Conservation (phyloP, 92 coral and sea anemone genomes). For the Plumapathes pennacea region DNA sequence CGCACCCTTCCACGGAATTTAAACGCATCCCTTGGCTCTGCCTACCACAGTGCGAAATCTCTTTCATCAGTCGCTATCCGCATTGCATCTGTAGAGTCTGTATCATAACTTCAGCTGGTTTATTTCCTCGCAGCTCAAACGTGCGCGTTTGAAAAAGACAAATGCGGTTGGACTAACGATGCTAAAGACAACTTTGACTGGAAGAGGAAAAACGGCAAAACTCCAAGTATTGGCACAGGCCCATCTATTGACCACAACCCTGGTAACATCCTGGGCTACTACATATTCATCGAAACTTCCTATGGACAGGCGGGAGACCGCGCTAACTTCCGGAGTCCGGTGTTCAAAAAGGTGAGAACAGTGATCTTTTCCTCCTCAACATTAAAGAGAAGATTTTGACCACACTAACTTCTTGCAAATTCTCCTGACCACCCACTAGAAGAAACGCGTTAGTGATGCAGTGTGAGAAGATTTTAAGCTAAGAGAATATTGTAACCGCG, state of each 20-base stretch:
- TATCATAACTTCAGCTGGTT: no score
- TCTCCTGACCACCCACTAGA: no score
- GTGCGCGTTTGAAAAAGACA: slow-evolving; percentile 83
- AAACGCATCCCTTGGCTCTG: no score
- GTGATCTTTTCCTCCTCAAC: background rate
- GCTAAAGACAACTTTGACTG: slow-evolving; percentile 93
- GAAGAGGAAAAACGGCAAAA: slow-evolving; percentile 76
- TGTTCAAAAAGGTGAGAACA: slow-evolving; percentile 63
- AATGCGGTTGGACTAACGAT: slow-evolving; percentile 78
- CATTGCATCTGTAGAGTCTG: background rate
- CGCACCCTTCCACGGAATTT: no score
- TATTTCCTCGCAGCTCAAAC: slow-evolving; percentile 42
- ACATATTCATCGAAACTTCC: slow-evolving; percentile 83
- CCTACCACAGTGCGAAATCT: no score
- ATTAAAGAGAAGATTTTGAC: no score
- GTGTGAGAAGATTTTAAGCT: no score
- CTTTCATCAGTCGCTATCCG: no score
- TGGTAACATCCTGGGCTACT: slow-evolving; percentile 84
- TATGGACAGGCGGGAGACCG: slow-evolving; percentile 73
- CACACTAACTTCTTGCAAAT: no score
- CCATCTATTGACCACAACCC: slow-evolving; percentile 91
- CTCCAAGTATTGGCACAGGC: slow-evolving; percentile 89
- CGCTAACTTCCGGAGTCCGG: slow-evolving; percentile 77
- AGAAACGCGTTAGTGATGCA: no score
- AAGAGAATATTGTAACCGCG: no score